Base-by-base conservation (phyloP, 2,888 invertebrate species). In the Trilocha varians region DNA sequence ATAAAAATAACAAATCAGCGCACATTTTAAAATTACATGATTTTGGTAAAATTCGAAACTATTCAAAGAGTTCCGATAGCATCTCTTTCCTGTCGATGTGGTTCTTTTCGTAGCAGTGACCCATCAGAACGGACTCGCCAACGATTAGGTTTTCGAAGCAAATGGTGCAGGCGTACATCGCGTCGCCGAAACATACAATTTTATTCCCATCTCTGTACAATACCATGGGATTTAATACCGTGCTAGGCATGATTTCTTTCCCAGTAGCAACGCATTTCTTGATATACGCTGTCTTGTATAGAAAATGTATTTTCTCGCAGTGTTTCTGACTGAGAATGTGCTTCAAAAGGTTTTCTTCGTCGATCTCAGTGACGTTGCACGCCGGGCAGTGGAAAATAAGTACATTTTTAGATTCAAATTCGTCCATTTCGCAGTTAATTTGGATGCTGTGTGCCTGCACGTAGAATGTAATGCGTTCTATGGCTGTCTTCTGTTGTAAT, bases 161-260 rank as follows among this genome's bases (percentile, higher is more conserved):
- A 1, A 85, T 49, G 0, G 86, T 70, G 40, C 85, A 85, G 5
- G 86, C 85, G 2, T 78, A 85, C 49, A 72, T 48, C 0, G 78
- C 78, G 53, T 85, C 83, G 0, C 85, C 85, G 1, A 85, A 85
- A 42, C 85, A 85, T 0, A 85, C 84, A 32, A 85, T 80, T 50
- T 85, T 85, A 48, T 85, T 85, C 2, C 72, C 73, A 68, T 85
- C 85, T 1, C 85, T 47, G 34, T 85, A 85, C 74, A 82, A 70
- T n/a, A 45, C 79, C 85, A 85, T 85, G 0, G 85, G 70, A 39
- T 85, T 85, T 1, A 85, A 48, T 0, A 85, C 70, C 0, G 85
- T 83, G 41, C 85, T 85, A 0, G 85, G 85, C 43, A 78, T 76
- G 1, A 85, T 85, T 42, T 85, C 84, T 38, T 75, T 78, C 0